Evolutionary conservation across 64 coral and sea anemone species (phyloP).

Genomic region (Exaiptasia diaphana): DNA sequence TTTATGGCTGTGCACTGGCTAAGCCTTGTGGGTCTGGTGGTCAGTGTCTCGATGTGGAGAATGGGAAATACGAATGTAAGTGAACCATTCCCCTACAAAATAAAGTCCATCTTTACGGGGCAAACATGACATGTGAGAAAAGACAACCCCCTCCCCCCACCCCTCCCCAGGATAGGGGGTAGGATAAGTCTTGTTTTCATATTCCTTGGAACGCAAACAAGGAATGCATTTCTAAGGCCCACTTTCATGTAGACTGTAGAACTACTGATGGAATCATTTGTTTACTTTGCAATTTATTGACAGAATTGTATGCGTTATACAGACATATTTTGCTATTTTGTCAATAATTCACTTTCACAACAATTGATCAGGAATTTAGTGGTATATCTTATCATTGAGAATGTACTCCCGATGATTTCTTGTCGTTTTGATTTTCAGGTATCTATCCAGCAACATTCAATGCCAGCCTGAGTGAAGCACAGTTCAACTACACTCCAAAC

Average conservation of each 20-base stretch:
- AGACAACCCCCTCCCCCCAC: not conserved
- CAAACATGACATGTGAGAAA: not conserved
- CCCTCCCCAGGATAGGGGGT: not conserved
- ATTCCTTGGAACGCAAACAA: too few relatives aligned
- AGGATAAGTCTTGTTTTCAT: not conserved
- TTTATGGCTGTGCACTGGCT: slow-evolving; percentile 75
- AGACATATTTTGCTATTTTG: too few relatives aligned
- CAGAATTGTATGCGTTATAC: too few relatives aligned
- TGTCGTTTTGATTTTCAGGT: slow-evolving; percentile 38
- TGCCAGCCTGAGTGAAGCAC: slow-evolving; percentile 24
- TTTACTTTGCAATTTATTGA: too few relatives aligned
- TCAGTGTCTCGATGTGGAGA: slow-evolving; percentile 66
- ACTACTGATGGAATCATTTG: too few relatives aligned
- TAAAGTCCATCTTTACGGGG: not conserved
- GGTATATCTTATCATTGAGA: too few relatives aligned
- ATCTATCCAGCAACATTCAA: slow-evolving; percentile 40
- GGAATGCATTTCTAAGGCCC: too few relatives aligned
- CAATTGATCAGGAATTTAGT: too few relatives aligned
- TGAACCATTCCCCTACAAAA: too few relatives aligned
- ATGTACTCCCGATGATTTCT: too few relatives aligned
- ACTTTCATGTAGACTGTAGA: too few relatives aligned
- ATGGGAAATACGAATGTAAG: slow-evolving; percentile 82
- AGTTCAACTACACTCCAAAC: slow-evolving; percentile 10
- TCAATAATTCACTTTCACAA: too few relatives aligned
- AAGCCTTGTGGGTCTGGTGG: slow-evolving; percentile 61